Base-by-base conservation (phyloP, 2,888 invertebrate genomes). In the Agonum fuliginosum region DNA sequence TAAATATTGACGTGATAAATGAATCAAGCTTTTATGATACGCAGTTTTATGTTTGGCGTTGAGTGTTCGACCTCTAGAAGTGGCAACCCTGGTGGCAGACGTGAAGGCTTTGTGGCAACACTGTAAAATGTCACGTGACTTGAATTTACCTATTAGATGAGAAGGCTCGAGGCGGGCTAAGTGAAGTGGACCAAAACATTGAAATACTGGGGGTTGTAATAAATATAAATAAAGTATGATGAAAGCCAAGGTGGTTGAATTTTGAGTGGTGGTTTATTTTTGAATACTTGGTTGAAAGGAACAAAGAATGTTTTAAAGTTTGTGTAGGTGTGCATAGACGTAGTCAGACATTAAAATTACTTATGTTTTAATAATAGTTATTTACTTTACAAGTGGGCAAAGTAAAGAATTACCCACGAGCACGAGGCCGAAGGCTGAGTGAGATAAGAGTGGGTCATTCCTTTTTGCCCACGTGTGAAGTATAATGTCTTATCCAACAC, bases 11-110 rank as follows among this genome's bases (percentile, higher is more conserved):
- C n/a, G 41, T 14, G 12, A 6, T 71, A 73, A 73, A 73, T 73
- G 73, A 73, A 73, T 73, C 58, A 73, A 73, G 58, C 73, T 58
- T 73, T 73, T 73, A 73, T 58, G 73, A 73, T 34, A 58, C 73
- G 24, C 73, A 27, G 27, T 62, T 62, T 62, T 62, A 62, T 27
- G 27, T 17, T 34, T 30, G n/a, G 19, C 12, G 46, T 27, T 72
- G 37, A 51, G 48, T 51, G 54, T n/a, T n/a, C n/a, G n/a, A n/a
- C n/a, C n/a, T n/a, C 72, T 51, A 19, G 20, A 37, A 14, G 37
- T 19, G 34, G 37, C 30, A 8, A 14, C 17, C 12, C 17, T 30
- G n/a, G 54, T 14, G 14, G 4, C 17, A 1, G n/a, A 10, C 54
- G 54, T 51, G 6, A n/a, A 19, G 17, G 46, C 17, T 14, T 17